Evolutionary conservation across 2,113 vertebrate genomes (phyloP).

Genomic region (Hemiscyllium ocellatum): DNA sequence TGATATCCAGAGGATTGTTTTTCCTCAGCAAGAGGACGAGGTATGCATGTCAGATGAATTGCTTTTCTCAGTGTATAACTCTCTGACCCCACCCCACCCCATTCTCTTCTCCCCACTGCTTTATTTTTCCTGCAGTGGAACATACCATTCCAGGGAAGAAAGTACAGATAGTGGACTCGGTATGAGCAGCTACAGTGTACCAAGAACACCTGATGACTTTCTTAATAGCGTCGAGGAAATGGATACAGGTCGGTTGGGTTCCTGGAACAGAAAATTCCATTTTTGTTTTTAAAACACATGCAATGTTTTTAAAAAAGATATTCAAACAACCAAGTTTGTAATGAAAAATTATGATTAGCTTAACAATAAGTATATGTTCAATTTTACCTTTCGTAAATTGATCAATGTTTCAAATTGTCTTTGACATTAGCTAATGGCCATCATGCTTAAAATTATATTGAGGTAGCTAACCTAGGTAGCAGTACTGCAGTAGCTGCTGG

Average conservation of each 20-base stretch:
- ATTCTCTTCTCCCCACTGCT: not conserved
- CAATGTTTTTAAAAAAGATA: not conserved
- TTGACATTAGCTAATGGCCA: not conserved
- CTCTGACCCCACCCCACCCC: conserved; percentile 41
- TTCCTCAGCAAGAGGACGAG: not conserved
- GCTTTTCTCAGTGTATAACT: conserved; percentile 44
- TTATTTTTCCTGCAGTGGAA: conserved; percentile 66
- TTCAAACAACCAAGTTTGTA: not conserved
- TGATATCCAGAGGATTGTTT: conserved; percentile 8
- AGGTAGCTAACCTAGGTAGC: not conserved
- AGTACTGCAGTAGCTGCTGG: not conserved
- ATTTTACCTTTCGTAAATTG: not conserved
- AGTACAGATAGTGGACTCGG: conserved; percentile 95
- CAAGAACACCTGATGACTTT: conserved; percentile 95
- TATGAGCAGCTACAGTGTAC: conserved; percentile 98
- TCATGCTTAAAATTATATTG: not conserved
- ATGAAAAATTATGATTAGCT: not conserved
- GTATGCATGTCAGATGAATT: not conserved
- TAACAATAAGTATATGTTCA: not conserved
- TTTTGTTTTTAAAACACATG: not conserved
- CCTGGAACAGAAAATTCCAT: not conserved
- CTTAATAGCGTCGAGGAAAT: conserved; percentile 98
- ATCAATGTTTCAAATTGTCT: not conserved
- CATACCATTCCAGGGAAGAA: conserved; percentile 96
- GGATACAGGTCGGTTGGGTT: conserved; percentile 77